Percentiles rank a stretch among this genome's conserved stretches.
phyloP scores from a whole-genome alignment of 2,113 vertebrate genomes.

The Phocoena sinus region DNA sequence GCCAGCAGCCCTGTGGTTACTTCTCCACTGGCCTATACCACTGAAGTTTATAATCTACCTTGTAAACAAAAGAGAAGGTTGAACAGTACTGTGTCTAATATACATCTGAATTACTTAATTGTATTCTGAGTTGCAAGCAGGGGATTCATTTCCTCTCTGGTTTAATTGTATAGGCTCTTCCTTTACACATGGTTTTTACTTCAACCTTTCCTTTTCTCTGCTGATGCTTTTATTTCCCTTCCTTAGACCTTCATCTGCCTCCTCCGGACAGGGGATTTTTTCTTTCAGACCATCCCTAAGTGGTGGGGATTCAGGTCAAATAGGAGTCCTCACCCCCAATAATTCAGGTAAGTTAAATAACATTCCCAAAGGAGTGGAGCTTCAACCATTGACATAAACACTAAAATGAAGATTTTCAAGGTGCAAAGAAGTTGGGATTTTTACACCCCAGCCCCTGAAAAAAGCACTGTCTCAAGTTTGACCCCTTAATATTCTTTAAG shows the following conservation, averaged over 20 bases:
- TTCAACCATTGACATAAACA: not conserved
- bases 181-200: not conserved
- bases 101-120: not conserved
- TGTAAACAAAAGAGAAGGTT: slow-evolving; percentile 14
- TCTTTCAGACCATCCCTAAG: slow-evolving; percentile 42
- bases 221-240: slow-evolving; percentile 15
- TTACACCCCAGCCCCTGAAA: not conserved
- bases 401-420: slow-evolving; percentile 29
- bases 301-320: slow-evolving; percentile 22
- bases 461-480: not conserved
- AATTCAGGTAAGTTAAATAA: slow-evolving; percentile 63
- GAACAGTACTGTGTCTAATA: not conserved
- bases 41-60: slow-evolving; percentile 14
- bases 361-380: not conserved
- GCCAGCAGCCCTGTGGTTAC: not conserved
- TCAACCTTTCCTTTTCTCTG: slow-evolving; percentile 10
- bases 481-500: not conserved
- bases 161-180: not conserved
- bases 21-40: not conserved
- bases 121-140: slow-evolving; percentile 11
- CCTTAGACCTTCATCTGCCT: slow-evolving; percentile 64
- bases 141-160: not conserved
- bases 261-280: slow-evolving; percentile 54
- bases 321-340: slow-evolving; percentile 44
- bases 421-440: not conserved